These are phyloP conservation scores for Actinernus sp. DNA, from an alignment of 92 coral and sea anemone species.

Conservation along the genomic window DNA sequence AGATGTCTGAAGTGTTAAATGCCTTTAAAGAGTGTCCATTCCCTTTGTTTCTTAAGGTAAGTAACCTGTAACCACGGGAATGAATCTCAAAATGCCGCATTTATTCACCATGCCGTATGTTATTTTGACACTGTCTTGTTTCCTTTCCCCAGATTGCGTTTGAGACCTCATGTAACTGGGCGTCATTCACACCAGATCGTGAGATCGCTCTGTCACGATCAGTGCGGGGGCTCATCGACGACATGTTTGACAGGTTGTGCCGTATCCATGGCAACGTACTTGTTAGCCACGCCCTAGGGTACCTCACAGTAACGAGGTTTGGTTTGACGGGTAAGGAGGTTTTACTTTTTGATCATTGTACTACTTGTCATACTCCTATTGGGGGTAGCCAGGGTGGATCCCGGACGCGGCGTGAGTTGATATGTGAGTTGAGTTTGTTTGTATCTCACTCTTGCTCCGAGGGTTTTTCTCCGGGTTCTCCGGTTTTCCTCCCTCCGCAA, in stretches of 20 bases:
- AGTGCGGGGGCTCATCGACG: constrained; percentile 27
- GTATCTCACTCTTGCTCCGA: no score
- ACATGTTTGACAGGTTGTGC: constrained; percentile 48
- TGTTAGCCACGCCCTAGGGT: constrained; percentile 48
- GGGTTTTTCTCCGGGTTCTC: no score
- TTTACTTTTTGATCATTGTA: no score
- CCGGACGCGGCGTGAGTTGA: no score
- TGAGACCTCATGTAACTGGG: constrained; percentile 26
- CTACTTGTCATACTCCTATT: no score
- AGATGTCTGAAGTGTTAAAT: constrained; percentile 24
- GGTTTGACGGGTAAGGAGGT: constrained; percentile 42
- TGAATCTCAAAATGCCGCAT: no score
- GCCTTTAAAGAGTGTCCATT: constrained; percentile 50
- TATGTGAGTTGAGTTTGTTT: no score
- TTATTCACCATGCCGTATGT: no score
- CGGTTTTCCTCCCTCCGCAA: no score
- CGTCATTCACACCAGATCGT: constrained; percentile 26
- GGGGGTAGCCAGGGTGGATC: no score
- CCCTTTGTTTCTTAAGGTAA: constrained; percentile 37
- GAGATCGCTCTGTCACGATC: constrained; percentile 17
- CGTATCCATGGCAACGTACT: constrained; percentile 54
- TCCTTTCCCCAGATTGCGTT: constrained; percentile 21
- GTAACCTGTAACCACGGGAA: no score
- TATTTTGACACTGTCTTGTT: no score
- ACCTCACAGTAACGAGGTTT: constrained; percentile 52